Base-by-base conservation (phyloP, 2,888 invertebrate genomes). In the Tenthredo mesomela region DNA sequence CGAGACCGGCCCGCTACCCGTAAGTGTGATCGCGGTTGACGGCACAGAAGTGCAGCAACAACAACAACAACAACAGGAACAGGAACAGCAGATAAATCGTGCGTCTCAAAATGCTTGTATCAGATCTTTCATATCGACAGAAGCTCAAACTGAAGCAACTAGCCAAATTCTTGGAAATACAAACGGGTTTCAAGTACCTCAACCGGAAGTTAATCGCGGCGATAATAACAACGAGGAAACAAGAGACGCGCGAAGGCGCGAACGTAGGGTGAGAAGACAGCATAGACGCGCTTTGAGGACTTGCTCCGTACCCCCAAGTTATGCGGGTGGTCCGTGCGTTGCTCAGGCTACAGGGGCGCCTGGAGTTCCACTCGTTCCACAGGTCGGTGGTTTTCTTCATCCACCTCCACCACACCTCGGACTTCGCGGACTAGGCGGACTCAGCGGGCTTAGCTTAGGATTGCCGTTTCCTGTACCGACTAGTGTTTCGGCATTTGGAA, bases 381-480 rank as follows among this genome's bases (percentile, higher is more conserved):
- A 91, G 1, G 88, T 90, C 18, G 90, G 90, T 37, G 91, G 92
- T 9, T 93, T 91, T 85, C 88, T 93, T 47, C 93, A 93, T 85
- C 93, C 92, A 70, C 93, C 93, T 3, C 93, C 93, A 29, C 91
- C 93, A 0, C 93, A 93, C 86, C 88, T 93, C n/a, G 92, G 93
- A 21, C 90, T 93, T 5, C 87, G 93, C 85, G 93, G 93, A n/a
- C 92, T 93, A 80, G 92, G 92, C 15, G 82, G 80, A 37, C 80
- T 80, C 80, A 80, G 80, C 25, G 93, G 93, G 25, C 92, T 93
- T 75, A 93, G 92, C 85, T 90, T 93, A 12, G 93, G 93, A 18
- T 85, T 93, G 82, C 93, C 93, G 25, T 93, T 93, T 87, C 93
- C 93, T 47, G 93, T 93, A 61, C 91, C 92, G 10, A 90, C 92